Conservation (phyloP, 35 echinoderm and acorn worm species). For the Strongylocentrotus purpuratus region DNA sequence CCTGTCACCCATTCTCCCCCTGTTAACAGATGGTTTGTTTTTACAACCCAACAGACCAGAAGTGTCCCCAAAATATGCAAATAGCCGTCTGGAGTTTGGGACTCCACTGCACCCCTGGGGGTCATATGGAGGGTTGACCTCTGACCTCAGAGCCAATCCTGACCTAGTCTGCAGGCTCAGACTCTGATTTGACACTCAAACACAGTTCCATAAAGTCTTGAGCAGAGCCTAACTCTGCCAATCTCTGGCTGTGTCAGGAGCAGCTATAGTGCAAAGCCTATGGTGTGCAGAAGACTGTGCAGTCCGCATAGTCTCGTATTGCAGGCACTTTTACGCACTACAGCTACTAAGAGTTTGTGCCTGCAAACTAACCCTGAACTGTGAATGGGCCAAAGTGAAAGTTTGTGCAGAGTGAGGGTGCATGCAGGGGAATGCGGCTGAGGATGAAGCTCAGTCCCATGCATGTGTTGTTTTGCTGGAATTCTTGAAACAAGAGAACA, state of each 20-base stretch:
- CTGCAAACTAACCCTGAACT: not conserved
- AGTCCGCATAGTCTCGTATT: too few relatives aligned
- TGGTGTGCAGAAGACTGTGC: too few relatives aligned
- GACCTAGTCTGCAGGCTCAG: not conserved
- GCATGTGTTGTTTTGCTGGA: not conserved
- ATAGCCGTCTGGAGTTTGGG: constrained; percentile 40
- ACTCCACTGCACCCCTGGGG: constrained; percentile 43
- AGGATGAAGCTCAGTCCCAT: not conserved
- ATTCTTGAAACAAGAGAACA: not conserved
- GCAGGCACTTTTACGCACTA: too few relatives aligned
- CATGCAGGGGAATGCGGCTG: not conserved
- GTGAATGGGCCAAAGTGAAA: not conserved
- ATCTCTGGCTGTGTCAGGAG: too few relatives aligned
- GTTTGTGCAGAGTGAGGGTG: not conserved
- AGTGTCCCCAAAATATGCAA: constrained; percentile 47
- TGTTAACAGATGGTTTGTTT: constrained; percentile 42
- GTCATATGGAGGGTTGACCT: constrained; percentile 32
- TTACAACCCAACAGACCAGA: constrained; percentile 26
- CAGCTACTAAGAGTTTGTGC: too few relatives aligned
- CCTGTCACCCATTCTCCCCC: not conserved
- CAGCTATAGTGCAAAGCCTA: too few relatives aligned
- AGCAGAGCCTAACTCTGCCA: too few relatives aligned
- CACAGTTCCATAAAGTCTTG: too few relatives aligned
- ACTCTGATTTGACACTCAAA: too few relatives aligned
- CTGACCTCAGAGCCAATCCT: not conserved